These are phyloP conservation scores for Augiades crinisus DNA, from an alignment of 2,888 invertebrate genomes.

Conservation along the genomic window DNA sequence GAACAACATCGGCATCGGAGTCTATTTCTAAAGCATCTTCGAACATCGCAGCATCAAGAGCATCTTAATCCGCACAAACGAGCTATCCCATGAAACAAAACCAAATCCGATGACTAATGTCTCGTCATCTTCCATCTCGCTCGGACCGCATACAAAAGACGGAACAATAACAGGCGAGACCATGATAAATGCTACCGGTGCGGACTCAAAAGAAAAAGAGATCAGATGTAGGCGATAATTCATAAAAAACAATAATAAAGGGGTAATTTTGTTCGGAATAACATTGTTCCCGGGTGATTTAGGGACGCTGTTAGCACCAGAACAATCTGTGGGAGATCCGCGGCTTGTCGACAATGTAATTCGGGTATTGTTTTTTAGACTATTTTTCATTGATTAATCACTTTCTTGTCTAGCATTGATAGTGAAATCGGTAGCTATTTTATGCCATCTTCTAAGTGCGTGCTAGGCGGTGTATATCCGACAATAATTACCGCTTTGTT, in stretches of 20 bases:
- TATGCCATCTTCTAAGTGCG: too few relatives aligned
- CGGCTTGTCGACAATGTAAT: conserved; percentile 32
- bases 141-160: conserved; percentile 47
- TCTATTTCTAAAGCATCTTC: conserved; percentile 23
- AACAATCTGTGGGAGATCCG: conserved; percentile 29
- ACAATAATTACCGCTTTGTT: too few relatives aligned
- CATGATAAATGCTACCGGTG: conserved; percentile 69
- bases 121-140: conserved; percentile 36
- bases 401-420: not conserved
- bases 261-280: conserved; percentile 51
- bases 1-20: not conserved
- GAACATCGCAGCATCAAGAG: conserved; percentile 27
- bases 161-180: conserved; percentile 56
- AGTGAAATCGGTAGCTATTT: too few relatives aligned
- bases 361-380: conserved; percentile 23
- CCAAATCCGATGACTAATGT: conserved; percentile 63
- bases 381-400: not conserved
- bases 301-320: conserved; percentile 33
- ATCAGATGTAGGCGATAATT: conserved; percentile 69
- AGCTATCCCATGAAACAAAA: conserved; percentile 59
- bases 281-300: conserved; percentile 61
- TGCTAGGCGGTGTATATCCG: too few relatives aligned
- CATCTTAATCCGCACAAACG: conserved; percentile 55
- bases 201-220: conserved; percentile 61
- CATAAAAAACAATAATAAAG: conserved; percentile 68